phyloP scores from a whole-genome alignment of 2,113 vertebrate species.

The Scomber scombrus region DNA sequence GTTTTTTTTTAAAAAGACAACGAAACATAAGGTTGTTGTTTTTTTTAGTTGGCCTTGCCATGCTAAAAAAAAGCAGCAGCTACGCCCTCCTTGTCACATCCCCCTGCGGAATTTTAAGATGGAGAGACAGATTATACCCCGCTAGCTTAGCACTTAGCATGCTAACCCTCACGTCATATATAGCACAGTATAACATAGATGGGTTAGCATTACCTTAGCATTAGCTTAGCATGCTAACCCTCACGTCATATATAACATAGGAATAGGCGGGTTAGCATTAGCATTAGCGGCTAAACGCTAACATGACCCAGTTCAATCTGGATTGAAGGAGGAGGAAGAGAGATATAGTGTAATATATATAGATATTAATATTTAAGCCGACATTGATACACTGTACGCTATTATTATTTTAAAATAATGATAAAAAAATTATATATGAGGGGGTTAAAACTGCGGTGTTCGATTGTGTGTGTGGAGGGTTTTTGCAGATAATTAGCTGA shows the following conservation, averaged over 20 bases:
- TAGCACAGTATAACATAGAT: no score
- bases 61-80: conserved; percentile 41
- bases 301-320: conserved; percentile 24
- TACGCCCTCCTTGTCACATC: conserved; percentile 82
- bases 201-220: conserved; percentile 5
- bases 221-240: conserved; percentile 34
- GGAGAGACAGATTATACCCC: conserved; percentile 67
- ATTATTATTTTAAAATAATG: no score
- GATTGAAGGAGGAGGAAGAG: neutral
- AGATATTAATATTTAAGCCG: neutral
- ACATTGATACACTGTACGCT: neutral
- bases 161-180: conserved; percentile 41
- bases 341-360: neutral
- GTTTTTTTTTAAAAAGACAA: no score
- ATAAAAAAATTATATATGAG: no score
- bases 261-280: no score
- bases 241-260: conserved; percentile 16
- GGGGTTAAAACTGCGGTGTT: neutral
- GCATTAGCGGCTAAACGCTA: no score
- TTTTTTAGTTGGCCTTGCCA: conserved; percentile 20
- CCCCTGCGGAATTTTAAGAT: conserved; percentile 79
- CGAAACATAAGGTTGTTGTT: neutral
- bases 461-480: no score
- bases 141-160: conserved; percentile 41
- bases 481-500: no score